Evolutionary conservation across 1,140 invertebrate species (phyloP), one percentile per base, ranked within the genome.

Genomic region (Ruditapes philippinarum): DNA sequence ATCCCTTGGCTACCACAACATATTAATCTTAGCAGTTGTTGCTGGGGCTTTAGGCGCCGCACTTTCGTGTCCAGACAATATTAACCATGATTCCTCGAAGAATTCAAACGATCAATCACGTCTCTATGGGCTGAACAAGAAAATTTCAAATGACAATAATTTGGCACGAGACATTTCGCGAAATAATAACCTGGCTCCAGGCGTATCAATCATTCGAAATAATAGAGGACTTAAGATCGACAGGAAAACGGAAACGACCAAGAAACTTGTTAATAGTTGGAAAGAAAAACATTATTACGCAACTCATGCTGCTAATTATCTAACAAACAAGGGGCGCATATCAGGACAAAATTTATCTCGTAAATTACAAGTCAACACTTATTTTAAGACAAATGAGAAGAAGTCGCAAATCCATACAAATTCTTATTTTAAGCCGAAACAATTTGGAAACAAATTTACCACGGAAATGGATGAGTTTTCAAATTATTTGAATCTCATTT

Each of bases 91-190:
- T 11, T 70, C 65, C 65, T 38, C 22, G 38, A 70, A 38, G 65
- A 36, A 38, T 70, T 70, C 65, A 70, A 70, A 70, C 38, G 33
- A 70, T 38, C 65, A 70, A 38, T 38, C 65, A 36, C 25, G 65
- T 17, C 65, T 38, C 65, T 38, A 31, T 19, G 38, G 65, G 38
- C 33, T 38, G 17, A 70, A 28, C 22, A 17, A 17, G 33, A 9
- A 38, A 70, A 40, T 38, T 70, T 40, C 65, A 70, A 70, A 38
- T 70, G 65, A 70, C 33, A 70, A 70, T 38, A 70, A 70, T 70
- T 38, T 70, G 65, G 65, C 65, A 70, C 33, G 65, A 28, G 65
- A 70, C n/a, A 38, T 38, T 38, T 70, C 33, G 28, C 33, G 65
- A 38, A 70, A n/a, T 70, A 70, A 70, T 70, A 70, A 70, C 33